These are phyloP conservation scores for Lordiphosa collinella DNA, from an alignment of 1,140 invertebrate genomes.

Conservation along the genomic window DNA sequence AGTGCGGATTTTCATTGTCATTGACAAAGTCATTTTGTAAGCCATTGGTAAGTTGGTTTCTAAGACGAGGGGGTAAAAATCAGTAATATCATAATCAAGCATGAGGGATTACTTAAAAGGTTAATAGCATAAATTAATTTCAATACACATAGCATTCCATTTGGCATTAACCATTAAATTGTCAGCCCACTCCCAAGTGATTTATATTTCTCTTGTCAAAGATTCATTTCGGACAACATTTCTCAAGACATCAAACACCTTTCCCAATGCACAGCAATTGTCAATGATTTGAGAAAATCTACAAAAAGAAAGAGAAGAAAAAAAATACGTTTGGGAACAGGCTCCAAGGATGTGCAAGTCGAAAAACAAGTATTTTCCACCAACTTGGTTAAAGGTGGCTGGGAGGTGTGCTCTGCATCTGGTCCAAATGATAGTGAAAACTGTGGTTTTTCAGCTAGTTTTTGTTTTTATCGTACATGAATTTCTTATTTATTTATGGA, in stretches of 20 bases:
- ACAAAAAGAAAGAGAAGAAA: neutral
- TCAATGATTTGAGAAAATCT: slow-evolving; percentile 32
- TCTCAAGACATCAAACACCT: slow-evolving; percentile 37
- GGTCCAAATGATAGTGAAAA: slow-evolving; percentile 65
- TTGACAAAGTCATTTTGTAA: too few species aligned
- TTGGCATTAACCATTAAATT: neutral
- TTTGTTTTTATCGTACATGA: slow-evolving; percentile 54
- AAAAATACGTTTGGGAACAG: slow-evolving; percentile 6
- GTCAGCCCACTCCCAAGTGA: slow-evolving; percentile 1
- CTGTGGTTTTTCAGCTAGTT: slow-evolving; percentile 36
- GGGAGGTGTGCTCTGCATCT: slow-evolving; percentile 42
- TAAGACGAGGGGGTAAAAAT: too few species aligned
- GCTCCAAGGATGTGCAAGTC: slow-evolving; percentile 5
- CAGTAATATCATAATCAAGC: too few species aligned
- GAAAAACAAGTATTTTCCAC: slow-evolving; percentile 17
- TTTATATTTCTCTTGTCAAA: neutral
- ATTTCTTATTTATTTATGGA: slow-evolving; percentile 68
- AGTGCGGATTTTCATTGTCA: too few species aligned
- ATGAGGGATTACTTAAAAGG: too few species aligned
- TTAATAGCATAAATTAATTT: too few species aligned
- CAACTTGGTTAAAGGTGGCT: slow-evolving; percentile 16
- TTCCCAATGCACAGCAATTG: slow-evolving; percentile 37
- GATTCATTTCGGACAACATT: slow-evolving; percentile 4
- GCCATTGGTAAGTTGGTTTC: too few species aligned
- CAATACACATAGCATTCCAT: too few species aligned